These are phyloP conservation scores for Dynastes tityus DNA, from an alignment of 2,888 invertebrate species.

Conservation along the genomic window DNA sequence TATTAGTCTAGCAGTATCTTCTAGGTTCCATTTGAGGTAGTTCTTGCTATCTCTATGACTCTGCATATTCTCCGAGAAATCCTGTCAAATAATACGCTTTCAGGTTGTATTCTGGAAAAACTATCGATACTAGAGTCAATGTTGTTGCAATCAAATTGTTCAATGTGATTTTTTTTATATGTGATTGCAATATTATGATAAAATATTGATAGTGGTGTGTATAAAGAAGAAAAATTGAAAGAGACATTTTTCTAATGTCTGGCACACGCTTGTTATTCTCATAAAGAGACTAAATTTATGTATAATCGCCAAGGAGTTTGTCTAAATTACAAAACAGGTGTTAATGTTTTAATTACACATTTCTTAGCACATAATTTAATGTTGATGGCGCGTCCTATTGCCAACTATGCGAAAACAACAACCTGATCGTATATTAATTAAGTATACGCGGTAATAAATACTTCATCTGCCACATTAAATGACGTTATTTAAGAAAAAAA, in stretches of 20 bases:
- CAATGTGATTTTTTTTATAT: too few relatives aligned
- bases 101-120: conserved; percentile 27
- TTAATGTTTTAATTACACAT: conserved; percentile 13
- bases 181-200: too few relatives aligned
- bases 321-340: background rate
- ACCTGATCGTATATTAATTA: background rate
- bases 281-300: background rate
- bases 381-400: background rate
- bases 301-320: background rate
- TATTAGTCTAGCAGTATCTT: conserved; percentile 81
- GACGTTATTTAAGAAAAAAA: background rate
- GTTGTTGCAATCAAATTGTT: too few relatives aligned
- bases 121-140: background rate
- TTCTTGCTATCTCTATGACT: conserved; percentile 79
- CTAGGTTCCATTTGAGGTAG: conserved; percentile 87
- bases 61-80: conserved; percentile 89
- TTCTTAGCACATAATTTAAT: background rate
- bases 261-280: too few relatives aligned
- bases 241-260: too few relatives aligned
- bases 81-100: conserved; percentile 71
- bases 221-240: too few relatives aligned
- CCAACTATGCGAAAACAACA: conserved; percentile 11
- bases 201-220: too few relatives aligned
- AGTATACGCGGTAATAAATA: background rate
- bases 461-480: background rate